Base-by-base conservation (phyloP, 2,888 invertebrate species). In the Ecliptopera silaceata region DNA sequence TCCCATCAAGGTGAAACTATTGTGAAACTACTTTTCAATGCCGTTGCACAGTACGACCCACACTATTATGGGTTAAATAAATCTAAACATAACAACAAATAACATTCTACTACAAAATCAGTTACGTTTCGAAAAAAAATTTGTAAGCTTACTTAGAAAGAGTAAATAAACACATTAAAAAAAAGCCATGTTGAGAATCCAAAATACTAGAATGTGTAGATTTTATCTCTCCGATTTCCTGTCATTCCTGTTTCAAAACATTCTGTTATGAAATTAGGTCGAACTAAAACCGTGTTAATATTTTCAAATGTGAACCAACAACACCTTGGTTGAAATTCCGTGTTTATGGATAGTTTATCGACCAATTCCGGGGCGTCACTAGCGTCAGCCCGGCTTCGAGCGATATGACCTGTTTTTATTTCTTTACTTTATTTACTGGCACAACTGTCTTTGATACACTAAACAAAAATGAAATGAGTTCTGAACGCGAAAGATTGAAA, bases 371-470 rank as follows among this genome's bases (percentile, higher is more conserved):
- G 56, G 47, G 56, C 52, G 45, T 43, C 15, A 38, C 32, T 12
- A 6, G 36, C 52, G 6, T 42, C 22, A 53, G 44, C 47, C 36
- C 47, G 42, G 54, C 56, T 22, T 68, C 66, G 65, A 70, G 68
- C 65, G 50, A 52, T 59, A 59, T 72, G 74, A 70, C 77, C 77
- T 66, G 74, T 72, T 75, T 76, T 59, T 62, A 31, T 45, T 39
- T 34, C 42, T 58, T 6, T 26, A 26, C 6, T 48, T 52, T 36
- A 53, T 46, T 46, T 26, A 20, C 13, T 22, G 5, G 12, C 18
- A n/a, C 13, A 29, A 38, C 6, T 26, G 6, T 26, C 26, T 26
- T 22, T 6, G 22, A 4, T 4, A 22, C 6, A 6, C 22, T 22
- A 2, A 22, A 26, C 26, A n/a, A n/a, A n/a, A n/a, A n/a, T n/a